These are phyloP conservation scores for Plumapathes pennacea DNA, from an alignment of 92 coral and sea anemone genomes.

Conservation along the genomic window DNA sequence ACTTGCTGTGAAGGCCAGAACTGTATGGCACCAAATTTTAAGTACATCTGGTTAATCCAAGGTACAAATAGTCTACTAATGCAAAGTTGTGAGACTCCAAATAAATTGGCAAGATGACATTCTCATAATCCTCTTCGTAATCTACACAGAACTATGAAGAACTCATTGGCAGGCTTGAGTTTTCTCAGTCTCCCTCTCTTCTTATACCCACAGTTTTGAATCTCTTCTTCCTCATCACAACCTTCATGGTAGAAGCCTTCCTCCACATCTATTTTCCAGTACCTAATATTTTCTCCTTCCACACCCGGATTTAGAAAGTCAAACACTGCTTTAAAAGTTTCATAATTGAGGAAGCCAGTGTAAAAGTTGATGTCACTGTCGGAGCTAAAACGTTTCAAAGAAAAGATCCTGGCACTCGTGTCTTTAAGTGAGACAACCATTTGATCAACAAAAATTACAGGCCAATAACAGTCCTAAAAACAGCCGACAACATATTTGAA, in stretches of 20 bases:
- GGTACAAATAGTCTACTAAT: conserved; percentile 6
- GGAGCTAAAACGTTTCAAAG: no score
- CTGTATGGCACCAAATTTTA: conserved; percentile 12
- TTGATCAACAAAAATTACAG: conserved; percentile 7
- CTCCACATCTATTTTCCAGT: no score
- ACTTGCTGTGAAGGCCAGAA: conserved; percentile 28
- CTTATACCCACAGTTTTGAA: conserved; percentile 12
- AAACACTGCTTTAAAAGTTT: no score
- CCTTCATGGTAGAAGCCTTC: no score
- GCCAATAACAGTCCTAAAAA: conserved; percentile 12
- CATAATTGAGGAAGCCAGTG: no score
- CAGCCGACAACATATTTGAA: conserved; percentile 9
- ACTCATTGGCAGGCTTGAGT: conserved; percentile 16
- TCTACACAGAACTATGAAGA: conserved; percentile 32
- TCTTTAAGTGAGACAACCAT: conserved; percentile 7
- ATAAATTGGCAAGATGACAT: conserved; percentile 22
- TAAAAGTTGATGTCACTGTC: no score
- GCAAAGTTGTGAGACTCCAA: conserved; percentile 11
- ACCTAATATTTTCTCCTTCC: no score
- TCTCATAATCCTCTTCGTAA: conserved; percentile 29
- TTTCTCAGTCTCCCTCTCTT: conserved; percentile 31
- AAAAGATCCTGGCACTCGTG: conserved; percentile 8
- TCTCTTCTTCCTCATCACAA: no score
- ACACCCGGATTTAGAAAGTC: no score
- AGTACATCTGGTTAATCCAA: conserved; percentile 30